Percentiles rank a stretch among this genome's conserved stretches.
phyloP scores from a whole-genome alignment of 2,888 invertebrate genomes.

The Acheta domesticus region DNA sequence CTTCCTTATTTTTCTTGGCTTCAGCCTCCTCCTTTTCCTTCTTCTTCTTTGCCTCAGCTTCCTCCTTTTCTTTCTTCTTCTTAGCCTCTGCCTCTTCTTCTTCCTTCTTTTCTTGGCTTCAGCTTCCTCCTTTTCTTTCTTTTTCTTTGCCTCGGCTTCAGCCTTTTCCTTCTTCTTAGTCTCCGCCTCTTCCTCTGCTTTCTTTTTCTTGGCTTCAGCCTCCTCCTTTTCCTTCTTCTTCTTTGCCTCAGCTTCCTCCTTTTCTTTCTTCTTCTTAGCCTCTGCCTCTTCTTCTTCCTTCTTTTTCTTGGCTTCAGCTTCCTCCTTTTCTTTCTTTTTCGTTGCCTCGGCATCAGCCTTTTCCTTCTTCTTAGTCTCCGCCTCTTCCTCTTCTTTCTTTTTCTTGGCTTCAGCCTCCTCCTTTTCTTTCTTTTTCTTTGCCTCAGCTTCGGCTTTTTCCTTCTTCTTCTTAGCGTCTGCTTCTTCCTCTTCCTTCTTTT shows the following conservation, averaged over 20 bases:
- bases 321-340: slow-evolving; percentile 20
- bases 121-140: too few species aligned
- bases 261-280: slow-evolving; percentile 23
- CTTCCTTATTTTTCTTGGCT: slow-evolving; percentile 30
- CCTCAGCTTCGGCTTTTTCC: not conserved
- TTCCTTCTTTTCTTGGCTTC: not conserved
- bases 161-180: too few species aligned
- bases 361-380: slow-evolving; percentile 21
- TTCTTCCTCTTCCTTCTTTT: not conserved
- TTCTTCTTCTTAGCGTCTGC: not conserved
- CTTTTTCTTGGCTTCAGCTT: slow-evolving; percentile 20
- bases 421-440: slow-evolving; percentile 23
- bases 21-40: slow-evolving; percentile 27
- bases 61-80: not conserved
- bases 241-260: not conserved
- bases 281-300: slow-evolving; percentile 24
- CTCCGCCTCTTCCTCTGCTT: not conserved
- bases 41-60: slow-evolving; percentile 20
- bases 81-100: not conserved
- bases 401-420: slow-evolving; percentile 24
- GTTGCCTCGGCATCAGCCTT: slow-evolving; percentile 23
- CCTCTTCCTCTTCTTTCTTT: slow-evolving; percentile 7
- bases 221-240: slow-evolving; percentile 18
- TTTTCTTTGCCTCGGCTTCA: not conserved
- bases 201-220: not conserved